Base-by-base conservation (phyloP, 1,140 invertebrate species). In the Rhizoglyphus robini region DNA sequence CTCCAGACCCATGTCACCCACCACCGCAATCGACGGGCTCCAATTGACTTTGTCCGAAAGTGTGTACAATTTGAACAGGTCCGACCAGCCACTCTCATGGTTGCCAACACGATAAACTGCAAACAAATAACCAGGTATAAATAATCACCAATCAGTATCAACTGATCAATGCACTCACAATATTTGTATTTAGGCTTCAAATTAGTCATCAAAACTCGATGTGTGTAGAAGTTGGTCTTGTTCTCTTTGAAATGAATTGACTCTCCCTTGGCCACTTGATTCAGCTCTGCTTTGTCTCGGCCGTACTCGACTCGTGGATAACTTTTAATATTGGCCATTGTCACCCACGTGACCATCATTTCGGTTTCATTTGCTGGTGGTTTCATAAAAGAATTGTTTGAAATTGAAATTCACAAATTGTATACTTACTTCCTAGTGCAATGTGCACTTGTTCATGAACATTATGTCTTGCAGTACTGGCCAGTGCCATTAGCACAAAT, bases 331-430 rank as follows among this genome's bases (percentile, higher is more conserved):
- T 85, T 68, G 20, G 1, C 84, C 75, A 70, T 84, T 80, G 68
- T 82, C 81, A 31, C 86, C 92, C 92, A 96, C 62, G 90, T 95
- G n/a, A 95, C 84, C 46, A 89, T 80, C 75, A 91, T 87, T 69
- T 88, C 81, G 67, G 78, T 80, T 27, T 82, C 78, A 68, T 78
- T 77, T 67, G 83, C 85, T n/a, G n/a, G n/a, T n/a, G n/a, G n/a
- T n/a, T 85, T 65, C 47, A 76, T 77, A n/a, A n/a, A n/a, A n/a
- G n/a, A 72, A 75, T 38, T 49, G 5, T 23, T 29, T n/a, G 5
- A 59, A 59, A 59, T 32, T n/a, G 25, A 59, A n/a, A n/a, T n/a
- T 59, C 4, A 59, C 20, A 5, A 4, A 8, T 59, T 59, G 4
- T 23, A 60, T 20, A 51, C 41, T 67, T 57, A 67, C 66, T 27